Evolutionary conservation across 2,888 invertebrate species (phyloP), one percentile per base, ranked within the genome.

Genomic region (Drosophila gaucha): DNA sequence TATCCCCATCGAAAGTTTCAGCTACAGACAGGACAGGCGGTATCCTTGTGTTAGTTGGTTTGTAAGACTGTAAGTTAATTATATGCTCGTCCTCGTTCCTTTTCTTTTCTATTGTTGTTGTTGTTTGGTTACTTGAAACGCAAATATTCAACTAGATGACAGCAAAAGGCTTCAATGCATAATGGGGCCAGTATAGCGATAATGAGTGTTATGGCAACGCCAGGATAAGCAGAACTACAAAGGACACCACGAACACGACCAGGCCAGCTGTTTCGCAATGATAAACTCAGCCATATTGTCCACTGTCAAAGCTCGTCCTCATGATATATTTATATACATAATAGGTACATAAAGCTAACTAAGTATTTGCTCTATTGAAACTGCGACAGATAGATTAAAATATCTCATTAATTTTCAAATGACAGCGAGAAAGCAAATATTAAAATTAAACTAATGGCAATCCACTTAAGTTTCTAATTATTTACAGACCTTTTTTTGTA

Each of bases 41-140:
- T 30, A 30, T 30, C 30, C 31, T 16, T n/a, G 8, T 28, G 43
- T 0, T 28, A 28, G 55, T 43, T 52, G 49, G 59, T 51, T 47
- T 66, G 80, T 70, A 80, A 83, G 74, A 68, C 67, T 65, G 65
- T 80, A 83, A 80, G 74, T 83, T 83, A 83, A 80, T 80, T 80
- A 80, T 75, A 52, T 50, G 62, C 65, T 58, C 16, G 12, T 8
- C 35, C 14, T 10, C 41, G 16, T 12, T 30, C n/a, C n/a, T 14
- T 39, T 14, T 14, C 39, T 39, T n/a, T 22, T 6, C 12, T 16
- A 46, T 60, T 41, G 46, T 67, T 56, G 49, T 68, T 74, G 56
- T 65, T 68, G 58, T 74, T 68, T 67, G 67, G 80, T 80, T 80
- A 80, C 72, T 58, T 59, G 58, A 80, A 72, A 80, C 30, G 44